Base-by-base conservation (phyloP, 2,888 invertebrate genomes). In the Calephelis perditalis region DNA sequence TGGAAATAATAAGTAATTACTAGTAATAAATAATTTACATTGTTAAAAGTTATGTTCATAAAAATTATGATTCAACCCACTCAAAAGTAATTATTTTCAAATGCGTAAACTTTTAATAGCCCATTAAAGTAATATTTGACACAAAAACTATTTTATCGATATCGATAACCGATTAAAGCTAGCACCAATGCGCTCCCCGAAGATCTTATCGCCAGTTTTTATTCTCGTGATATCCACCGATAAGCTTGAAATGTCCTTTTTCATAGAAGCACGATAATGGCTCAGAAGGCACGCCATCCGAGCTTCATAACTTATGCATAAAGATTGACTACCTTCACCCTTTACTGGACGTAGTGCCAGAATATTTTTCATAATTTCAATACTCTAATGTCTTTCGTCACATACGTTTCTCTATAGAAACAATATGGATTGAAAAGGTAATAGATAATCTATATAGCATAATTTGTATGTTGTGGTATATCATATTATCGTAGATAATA, bases 201-300 rank as follows among this genome's bases (percentile, higher is more conserved):
- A 75, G 90, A 90, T 89, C 83, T 89, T 88, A 89, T 89, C 89
- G 72, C 68, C 69, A 66, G 82, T 86, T 89, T 88, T 89, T 89
- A 89, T 89, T 89, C 87, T 86, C 83, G 83, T 86, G 89, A 89
- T 90, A 88, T 82, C 86, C 84, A 76, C 70, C 82, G 90, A 90
- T 89, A 90, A 90, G 82, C 80, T 75, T 75, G 79, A 84, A 87
- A 87, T 88, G 88, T 89, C 87, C 88, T 88, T 89, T 90, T 90
- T 84, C 89, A 89, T 88, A 89, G 90, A 90, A 89, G 80, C 76
- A 69, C 82, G 77, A 80, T 90, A 89, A 90, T 89, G 88, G 87
- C 75, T 73, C 74, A 74, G 76, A 74, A 84, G 77, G 83, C 89
- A 89, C 89, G 89, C 87, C 74, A 89, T 73, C 79, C 76, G 67